Evolutionary conservation across 2,113 vertebrate genomes (phyloP).

Genomic region (Periophthalmodon schlosseri): DNA sequence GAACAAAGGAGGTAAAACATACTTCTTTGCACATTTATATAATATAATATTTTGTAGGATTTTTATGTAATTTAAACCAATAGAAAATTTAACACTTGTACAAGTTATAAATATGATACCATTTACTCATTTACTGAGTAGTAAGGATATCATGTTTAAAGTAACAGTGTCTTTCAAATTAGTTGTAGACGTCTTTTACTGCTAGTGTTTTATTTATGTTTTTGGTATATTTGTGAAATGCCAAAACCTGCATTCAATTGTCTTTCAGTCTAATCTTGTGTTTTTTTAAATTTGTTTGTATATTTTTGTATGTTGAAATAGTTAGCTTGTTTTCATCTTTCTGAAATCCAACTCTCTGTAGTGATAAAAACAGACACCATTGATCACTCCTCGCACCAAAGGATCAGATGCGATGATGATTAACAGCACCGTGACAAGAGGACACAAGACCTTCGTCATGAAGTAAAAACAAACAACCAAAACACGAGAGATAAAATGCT

Average conservation of each 20-base stretch:
- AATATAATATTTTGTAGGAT: too few species aligned
- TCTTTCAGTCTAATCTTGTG: constrained; percentile 65
- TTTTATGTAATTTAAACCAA: too few species aligned
- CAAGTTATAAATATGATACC: too few species aligned
- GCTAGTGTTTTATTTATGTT: not conserved
- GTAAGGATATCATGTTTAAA: too few species aligned
- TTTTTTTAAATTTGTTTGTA: constrained; percentile 51
- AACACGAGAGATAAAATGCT: constrained; percentile 61
- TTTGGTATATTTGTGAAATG: not conserved
- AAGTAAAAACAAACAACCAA: constrained; percentile 67
- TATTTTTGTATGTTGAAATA: constrained; percentile 70
- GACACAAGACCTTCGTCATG: constrained; percentile 65
- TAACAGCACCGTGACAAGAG: constrained; percentile 62
- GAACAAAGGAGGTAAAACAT: too few species aligned
- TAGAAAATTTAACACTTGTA: too few species aligned
- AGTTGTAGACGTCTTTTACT: not conserved
- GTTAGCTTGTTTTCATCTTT: constrained; percentile 78
- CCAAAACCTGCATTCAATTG: constrained; percentile 20
- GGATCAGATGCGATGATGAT: constrained; percentile 69
- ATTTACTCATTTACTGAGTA: too few species aligned
- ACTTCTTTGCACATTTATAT: too few species aligned
- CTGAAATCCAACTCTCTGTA: constrained; percentile 71
- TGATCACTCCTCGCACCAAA: constrained; percentile 55
- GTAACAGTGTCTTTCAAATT: too few species aligned
- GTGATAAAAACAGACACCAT: constrained; percentile 73